These are phyloP conservation scores for Stenchaetothrips biformis DNA, from an alignment of 2,888 invertebrate species.

Conservation along the genomic window DNA sequence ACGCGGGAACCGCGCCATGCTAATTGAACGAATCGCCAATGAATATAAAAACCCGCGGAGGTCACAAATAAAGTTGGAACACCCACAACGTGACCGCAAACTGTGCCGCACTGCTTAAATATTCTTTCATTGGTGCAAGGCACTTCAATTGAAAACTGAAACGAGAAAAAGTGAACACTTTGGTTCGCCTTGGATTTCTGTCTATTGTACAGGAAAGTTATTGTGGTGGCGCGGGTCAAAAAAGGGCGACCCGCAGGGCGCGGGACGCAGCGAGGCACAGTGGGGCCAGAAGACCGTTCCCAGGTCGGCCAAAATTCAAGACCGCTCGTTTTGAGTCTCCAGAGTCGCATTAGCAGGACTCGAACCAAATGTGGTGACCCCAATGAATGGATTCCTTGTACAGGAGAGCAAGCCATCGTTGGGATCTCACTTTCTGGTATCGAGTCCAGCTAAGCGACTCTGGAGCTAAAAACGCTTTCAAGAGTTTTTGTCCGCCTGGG, in stretches of 20 bases:
- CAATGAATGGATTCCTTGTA: no score
- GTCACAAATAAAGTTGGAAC: background rate
- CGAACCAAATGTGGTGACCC: no score
- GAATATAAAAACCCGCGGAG: background rate
- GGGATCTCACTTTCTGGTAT: no score
- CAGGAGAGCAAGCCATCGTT: no score
- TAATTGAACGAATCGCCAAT: background rate
- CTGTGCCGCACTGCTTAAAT: constrained; percentile 4
- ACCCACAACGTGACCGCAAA: background rate
- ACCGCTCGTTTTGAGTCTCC: no score
- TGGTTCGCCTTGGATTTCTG: background rate
- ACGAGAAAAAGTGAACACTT: background rate
- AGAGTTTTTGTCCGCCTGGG: no score
- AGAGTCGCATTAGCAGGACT: no score
- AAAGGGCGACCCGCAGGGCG: background rate
- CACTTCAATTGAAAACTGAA: background rate
- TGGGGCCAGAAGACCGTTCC: no score
- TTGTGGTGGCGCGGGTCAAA: background rate
- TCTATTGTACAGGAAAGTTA: background rate
- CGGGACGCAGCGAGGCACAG: no score
- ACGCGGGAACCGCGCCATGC: background rate
- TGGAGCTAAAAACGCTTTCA: no score
- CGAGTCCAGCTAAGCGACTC: no score
- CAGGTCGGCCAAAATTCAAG: no score
- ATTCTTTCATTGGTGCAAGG: constrained; percentile 10